Evolutionary conservation across 2,113 vertebrate genomes (phyloP), one percentile per base, ranked within the genome.

Genomic region (Epinephelus lanceolatus): DNA sequence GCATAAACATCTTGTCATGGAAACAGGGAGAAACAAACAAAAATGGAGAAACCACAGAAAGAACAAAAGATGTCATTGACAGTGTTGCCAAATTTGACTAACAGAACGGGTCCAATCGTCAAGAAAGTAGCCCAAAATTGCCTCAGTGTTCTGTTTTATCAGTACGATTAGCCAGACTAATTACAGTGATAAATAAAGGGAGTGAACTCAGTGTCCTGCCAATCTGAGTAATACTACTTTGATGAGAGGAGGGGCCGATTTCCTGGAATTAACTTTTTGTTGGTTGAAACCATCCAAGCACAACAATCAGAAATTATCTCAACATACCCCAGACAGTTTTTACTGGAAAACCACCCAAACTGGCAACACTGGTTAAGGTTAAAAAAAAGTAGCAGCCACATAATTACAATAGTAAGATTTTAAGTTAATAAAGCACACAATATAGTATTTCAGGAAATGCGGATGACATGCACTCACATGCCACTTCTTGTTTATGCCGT

Each of bases 381-480:
- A 23, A 42, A 49, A 3, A 40, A 51, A 23, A 15, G 2, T 30
- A 53, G n/a, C 47, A 19, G 40, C 49, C 6, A 17, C 6, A 66
- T 3, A 57, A 51, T 18, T 17, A 61, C 8, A 25, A 5, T 9
- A 47, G 21, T 40, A n/a, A 13, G 72, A 21, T 45, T 10, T 47
- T 11, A 33, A 8, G 27, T 70, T 47, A 61, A 40, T 27, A 13
- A 40, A 63, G 33, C 59, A 56, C 2, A 45, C 42, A 45, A 49
- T 8, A 17, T n/a, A 18, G 37, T 51, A 47, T 60, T 49, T 60
- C 17, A 27, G 47, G 37, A 23, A 62, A 15, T 61, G 72, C 25
- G 52, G 70, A 55, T 23, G 71, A 21, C 76, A 25, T 18, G 63
- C 27, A 55, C 51, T 81, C 70, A 74, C 85, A 79, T 53, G 78